Percentiles rank a stretch among this genome's conserved stretches.
Conservation (phyloP, 2,888 invertebrate genomes). For the Imbricaverruca yamaguchii region DNA sequence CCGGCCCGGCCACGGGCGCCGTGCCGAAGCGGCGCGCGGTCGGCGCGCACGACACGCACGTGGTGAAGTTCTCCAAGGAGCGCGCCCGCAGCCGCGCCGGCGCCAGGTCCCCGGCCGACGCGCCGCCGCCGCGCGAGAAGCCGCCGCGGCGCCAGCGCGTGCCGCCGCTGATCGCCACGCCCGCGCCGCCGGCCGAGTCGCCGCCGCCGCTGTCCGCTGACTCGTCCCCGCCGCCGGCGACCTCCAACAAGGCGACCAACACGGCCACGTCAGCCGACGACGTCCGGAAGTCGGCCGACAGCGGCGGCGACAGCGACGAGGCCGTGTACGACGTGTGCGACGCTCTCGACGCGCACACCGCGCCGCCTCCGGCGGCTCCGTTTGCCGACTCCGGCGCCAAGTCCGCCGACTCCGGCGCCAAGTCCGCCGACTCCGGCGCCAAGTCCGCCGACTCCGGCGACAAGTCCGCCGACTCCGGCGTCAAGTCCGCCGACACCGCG, state of each 20-base stretch:
- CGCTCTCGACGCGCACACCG: not conserved
- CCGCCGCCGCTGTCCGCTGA: constrained; percentile 2
- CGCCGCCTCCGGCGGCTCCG: not conserved
- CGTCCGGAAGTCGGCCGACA: too few species aligned
- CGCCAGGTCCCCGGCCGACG: not conserved
- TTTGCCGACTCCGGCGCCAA: not conserved
- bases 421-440: not conserved
- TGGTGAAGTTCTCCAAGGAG: constrained; percentile 19
- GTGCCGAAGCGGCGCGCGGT: not conserved
- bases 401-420: not conserved
- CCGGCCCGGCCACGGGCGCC: not conserved
- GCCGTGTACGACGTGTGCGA: not conserved
- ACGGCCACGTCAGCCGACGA: not conserved
- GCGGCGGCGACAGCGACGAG: not conserved
- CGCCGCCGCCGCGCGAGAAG: constrained; percentile 11
- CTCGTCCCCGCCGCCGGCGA: not conserved
- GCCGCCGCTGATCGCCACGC: not conserved
- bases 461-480: not conserved
- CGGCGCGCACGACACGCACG: not conserved
- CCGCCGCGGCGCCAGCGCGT: constrained; percentile 18
- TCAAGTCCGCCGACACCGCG: not conserved
- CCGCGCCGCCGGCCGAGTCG: not conserved
- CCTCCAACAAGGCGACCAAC: not conserved
- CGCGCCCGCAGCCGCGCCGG: constrained; percentile 13
- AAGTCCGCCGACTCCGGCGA: not conserved